Percentiles rank a stretch among this genome's conserved stretches.
These are phyloP conservation scores for Gymnorhina tibicen DNA, from an alignment of 2,113 vertebrate species.

Conservation along the genomic window DNA sequence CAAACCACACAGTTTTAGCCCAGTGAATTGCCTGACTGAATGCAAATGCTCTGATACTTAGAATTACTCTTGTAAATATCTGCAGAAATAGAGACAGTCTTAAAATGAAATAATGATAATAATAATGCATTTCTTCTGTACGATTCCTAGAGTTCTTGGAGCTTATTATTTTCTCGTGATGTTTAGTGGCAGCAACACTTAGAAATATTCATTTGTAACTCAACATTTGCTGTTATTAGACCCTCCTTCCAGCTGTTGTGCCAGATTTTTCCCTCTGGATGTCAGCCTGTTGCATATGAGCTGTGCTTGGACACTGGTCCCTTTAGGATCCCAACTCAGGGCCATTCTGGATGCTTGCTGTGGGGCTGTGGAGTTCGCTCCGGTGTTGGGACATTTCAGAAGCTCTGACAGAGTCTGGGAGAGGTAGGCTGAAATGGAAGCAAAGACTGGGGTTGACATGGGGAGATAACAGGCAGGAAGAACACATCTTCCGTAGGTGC, in stretches of 20 bases:
- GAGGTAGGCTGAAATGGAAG: not conserved
- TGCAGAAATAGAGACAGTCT: not conserved
- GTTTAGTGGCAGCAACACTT: not conserved
- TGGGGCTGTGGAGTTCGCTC: not conserved
- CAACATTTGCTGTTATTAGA: not conserved
- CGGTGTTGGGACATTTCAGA: not conserved
- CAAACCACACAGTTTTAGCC: not conserved
- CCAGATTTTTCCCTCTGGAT: not conserved
- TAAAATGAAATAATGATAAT: not conserved
- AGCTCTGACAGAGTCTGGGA: not conserved
- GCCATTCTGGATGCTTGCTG: not conserved
- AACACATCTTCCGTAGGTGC: not conserved
- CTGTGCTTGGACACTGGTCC: not conserved
- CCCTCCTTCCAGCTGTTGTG: not conserved
- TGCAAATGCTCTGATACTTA: not conserved
- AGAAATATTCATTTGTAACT: not conserved
- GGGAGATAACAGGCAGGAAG: not conserved
- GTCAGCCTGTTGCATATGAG: not conserved
- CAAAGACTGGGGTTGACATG: not conserved
- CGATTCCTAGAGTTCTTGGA: not conserved
- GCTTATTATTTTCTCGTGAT: not conserved
- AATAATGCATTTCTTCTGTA: not conserved
- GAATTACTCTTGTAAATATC: not conserved
- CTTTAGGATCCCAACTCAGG: not conserved
- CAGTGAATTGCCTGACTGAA: not conserved